Base-by-base conservation (phyloP, 2,888 invertebrate genomes). In the Apotomis turbidana region DNA sequence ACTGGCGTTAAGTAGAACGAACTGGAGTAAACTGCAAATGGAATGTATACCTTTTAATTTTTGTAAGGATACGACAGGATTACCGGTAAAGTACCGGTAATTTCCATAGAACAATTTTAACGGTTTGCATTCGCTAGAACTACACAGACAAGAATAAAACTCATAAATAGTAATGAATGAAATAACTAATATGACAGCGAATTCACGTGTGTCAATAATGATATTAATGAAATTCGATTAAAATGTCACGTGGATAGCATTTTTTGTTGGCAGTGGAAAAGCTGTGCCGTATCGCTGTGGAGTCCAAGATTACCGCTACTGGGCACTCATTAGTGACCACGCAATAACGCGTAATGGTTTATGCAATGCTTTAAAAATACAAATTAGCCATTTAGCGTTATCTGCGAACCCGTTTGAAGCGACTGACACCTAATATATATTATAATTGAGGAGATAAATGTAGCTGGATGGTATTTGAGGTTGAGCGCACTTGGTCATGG, bases 311-410 rank as follows among this genome's bases (percentile, higher is more conserved):
- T 83, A 84, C 86, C 80, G 88, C 89, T 78, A 80, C 80, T 78
- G 77, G 75, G 79, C 79, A 77, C 82, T 85, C 84, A 85, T 86
- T 86, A 85, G 79, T 78, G 71, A 74, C 77, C 75, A 81, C 78
- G 81, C 82, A 80, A 84, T 80, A 77, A 57, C 76, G 78, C 85
- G 81, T 86, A 85, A 86, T 85, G 85, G 82, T 85, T 90, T 90
- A 87, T 87, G 88, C 87, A 91, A 90, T 82, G 81, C 80, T 81
- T 83, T 85, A 87, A 86, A 84, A 82, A 84, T 86, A 88, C 87
- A 89, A 90, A 91, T 91, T 91, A 90, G 82, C 85, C 85, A 83
- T 90, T 91, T 91, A 90, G 85, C 81, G 85, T 86, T 90, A 91
- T 91, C 89, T 86, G 78, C 79, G 67, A 79, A 83, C 85, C 80